Evolutionary conservation across 2,888 invertebrate genomes (phyloP).

Genomic region (Flabesymbios commensalis): DNA sequence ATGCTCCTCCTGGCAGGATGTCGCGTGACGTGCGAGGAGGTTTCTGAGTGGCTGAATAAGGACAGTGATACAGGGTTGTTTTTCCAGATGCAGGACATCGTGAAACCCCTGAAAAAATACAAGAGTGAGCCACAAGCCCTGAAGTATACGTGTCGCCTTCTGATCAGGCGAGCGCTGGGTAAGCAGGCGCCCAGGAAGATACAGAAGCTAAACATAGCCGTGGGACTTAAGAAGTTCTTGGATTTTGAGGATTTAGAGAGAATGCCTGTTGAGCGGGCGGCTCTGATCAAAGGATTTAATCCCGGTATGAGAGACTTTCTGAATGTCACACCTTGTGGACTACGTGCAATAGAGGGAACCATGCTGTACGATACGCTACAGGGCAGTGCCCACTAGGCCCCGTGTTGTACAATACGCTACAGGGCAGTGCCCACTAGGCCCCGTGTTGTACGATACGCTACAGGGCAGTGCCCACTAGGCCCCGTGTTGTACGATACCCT

Average conservation of each 20-base stretch:
- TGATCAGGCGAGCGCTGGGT: conserved; percentile 2
- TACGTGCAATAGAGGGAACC: no score
- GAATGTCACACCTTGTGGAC: no score
- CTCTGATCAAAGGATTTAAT: no score
- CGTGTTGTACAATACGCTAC: no score
- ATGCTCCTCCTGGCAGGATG: conserved; percentile 24
- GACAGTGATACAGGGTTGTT: conserved; percentile 11
- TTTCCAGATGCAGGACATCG: conserved; percentile 8
- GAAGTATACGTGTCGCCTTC: conserved; percentile 4
- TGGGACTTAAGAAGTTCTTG: neutral
- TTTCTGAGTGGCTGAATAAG: conserved; percentile 14
- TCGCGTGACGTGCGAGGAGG: conserved; percentile 4
- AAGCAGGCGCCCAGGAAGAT: neutral
- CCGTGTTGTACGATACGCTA: no score
- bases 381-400: no score
- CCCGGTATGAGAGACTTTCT: no score
- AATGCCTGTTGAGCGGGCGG: neutral
- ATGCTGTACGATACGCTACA: no score
- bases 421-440: no score
- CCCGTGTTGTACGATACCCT: no score
- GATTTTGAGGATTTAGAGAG: neutral
- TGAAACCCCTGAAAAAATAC: conserved; percentile 9
- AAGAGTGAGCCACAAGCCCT: conserved; percentile 8
- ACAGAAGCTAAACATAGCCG: neutral
- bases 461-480: no score